Evolutionary conservation across 2,888 invertebrate species (phyloP).

Genomic region (Athalia rosae): DNA sequence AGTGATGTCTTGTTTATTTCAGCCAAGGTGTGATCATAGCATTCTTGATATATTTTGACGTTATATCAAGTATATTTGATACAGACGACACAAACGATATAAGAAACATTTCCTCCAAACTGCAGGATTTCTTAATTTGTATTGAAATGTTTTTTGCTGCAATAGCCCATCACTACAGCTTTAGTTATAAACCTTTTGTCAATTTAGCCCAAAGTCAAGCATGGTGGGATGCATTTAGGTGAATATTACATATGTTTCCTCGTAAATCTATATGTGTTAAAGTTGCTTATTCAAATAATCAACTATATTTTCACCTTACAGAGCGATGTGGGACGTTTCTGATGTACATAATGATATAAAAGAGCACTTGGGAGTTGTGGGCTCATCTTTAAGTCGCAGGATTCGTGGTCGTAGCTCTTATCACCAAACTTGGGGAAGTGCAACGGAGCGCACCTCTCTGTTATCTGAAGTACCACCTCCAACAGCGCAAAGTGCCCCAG

Average conservation of each 20-base stretch:
- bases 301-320: constrained; percentile 51
- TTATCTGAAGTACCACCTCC: constrained; percentile 60
- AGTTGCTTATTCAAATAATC: not conserved
- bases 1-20: constrained; percentile 65
- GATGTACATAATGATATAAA: constrained; percentile 95
- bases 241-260: constrained; percentile 37
- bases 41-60: constrained; percentile 87
- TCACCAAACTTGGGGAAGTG: constrained; percentile 81
- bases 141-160: constrained; percentile 99
- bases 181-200: constrained; percentile 93
- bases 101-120: constrained; percentile 85
- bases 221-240: constrained; percentile 73
- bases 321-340: constrained; percentile 96
- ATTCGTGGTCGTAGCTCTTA: constrained; percentile 87
- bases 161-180: constrained; percentile 95
- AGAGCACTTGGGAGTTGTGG: constrained; percentile 94
- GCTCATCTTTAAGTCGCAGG: constrained; percentile 86
- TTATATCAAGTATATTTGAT: constrained; percentile 86
- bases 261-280: not conserved
- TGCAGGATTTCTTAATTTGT: constrained; percentile 96
- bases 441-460: constrained; percentile 68
- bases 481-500: constrained; percentile 59
- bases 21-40: constrained; percentile 96
- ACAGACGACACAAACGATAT: constrained; percentile 81
- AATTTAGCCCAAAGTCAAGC: constrained; percentile 72